phyloP scores from a whole-genome alignment of 2,888 invertebrate genomes.

The Caenorhabditis panamensis region DNA sequence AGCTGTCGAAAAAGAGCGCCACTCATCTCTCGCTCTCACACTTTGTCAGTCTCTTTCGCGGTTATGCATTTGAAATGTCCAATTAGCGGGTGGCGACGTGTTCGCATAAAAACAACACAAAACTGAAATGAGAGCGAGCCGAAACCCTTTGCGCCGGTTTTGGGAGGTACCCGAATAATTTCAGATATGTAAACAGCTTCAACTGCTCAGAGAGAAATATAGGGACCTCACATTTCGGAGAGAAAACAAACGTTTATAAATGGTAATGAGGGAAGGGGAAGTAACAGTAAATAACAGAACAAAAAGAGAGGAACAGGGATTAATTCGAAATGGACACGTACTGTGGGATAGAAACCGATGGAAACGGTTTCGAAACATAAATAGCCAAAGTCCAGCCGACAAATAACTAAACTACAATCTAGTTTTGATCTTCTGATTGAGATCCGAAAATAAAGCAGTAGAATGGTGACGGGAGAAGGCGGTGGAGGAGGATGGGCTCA shows the following conservation, averaged over 20 bases:
- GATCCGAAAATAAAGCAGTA: too few species aligned
- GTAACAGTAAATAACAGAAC: neutral
- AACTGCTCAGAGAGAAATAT: neutral
- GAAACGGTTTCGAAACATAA: neutral
- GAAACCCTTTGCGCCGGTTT: neutral
- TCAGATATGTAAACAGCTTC: neutral
- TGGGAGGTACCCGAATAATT: neutral
- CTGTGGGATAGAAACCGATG: neutral
- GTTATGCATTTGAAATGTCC: slow-evolving; percentile 16
- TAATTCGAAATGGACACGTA: neutral
- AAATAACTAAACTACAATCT: too few species aligned
- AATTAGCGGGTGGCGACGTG: slow-evolving; percentile 2
- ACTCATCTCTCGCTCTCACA: neutral
- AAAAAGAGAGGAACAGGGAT: neutral
- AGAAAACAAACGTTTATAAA: neutral
- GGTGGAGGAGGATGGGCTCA: too few species aligned
- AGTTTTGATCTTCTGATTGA: too few species aligned
- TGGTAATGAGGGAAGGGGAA: neutral
- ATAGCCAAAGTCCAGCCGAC: too few species aligned
- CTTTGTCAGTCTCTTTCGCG: neutral
- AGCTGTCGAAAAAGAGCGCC: neutral
- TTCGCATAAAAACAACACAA: neutral
- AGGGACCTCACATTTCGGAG: neutral
- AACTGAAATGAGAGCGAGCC: neutral
- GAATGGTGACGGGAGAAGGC: too few species aligned